Percentiles rank a stretch among this genome's conserved stretches.
These are phyloP conservation scores for Drosophila dives DNA, from an alignment of 2,888 invertebrate genomes.

Conservation along the genomic window DNA sequence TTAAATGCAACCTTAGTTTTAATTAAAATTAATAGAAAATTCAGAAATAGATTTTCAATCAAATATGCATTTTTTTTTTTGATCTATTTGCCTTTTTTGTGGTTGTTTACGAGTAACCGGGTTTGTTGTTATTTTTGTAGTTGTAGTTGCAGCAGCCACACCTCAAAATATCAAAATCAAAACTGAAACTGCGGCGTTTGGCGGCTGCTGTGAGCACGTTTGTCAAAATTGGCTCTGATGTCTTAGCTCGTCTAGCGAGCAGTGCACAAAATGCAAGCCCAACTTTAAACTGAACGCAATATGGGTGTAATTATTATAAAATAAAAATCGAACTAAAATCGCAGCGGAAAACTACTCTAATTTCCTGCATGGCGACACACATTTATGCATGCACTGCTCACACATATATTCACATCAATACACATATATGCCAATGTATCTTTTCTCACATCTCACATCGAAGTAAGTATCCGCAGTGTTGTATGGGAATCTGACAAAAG, in stretches of 20 bases:
- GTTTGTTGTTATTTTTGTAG: slow-evolving; percentile 10
- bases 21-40: slow-evolving; percentile 15
- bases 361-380: slow-evolving; percentile 66
- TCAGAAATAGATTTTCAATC: slow-evolving; percentile 26
- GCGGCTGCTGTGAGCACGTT: slow-evolving; percentile 49
- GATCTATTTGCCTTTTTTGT: not conserved
- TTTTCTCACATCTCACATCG: not conserved
- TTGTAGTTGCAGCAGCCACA: slow-evolving; percentile 44
- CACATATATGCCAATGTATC: not conserved
- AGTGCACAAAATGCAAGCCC: slow-evolving; percentile 9
- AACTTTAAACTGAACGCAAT: slow-evolving; percentile 44
- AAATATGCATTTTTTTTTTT: not conserved
- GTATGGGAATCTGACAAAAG: slow-evolving; percentile 28
- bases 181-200: slow-evolving; percentile 25
- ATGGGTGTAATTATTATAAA: slow-evolving; percentile 69
- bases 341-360: slow-evolving; percentile 48
- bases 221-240: slow-evolving; percentile 63
- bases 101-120: not conserved
- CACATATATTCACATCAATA: slow-evolving; percentile 3
- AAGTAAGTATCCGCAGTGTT: slow-evolving; percentile 33
- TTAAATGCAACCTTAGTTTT: not conserved
- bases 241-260: slow-evolving; percentile 14
- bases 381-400: not conserved
- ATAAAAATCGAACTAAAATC: slow-evolving; percentile 57
- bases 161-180: slow-evolving; percentile 51